Percentiles rank a stretch among this genome's conserved stretches.
Evolutionary conservation across 2,113 vertebrate species (phyloP).

Genomic region (Phalacrocorax aristotelis): DNA sequence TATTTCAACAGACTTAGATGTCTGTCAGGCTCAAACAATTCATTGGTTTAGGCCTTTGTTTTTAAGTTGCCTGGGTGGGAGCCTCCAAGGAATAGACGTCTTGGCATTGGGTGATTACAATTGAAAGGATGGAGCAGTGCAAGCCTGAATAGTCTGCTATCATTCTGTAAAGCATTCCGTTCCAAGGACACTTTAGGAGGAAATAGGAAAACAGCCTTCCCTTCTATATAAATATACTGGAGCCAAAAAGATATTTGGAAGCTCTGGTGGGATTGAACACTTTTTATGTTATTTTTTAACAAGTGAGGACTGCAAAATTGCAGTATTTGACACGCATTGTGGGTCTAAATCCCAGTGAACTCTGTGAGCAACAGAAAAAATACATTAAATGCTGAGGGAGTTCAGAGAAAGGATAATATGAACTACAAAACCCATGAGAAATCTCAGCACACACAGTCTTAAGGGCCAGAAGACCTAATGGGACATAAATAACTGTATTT

Average conservation of each 20-base stretch:
- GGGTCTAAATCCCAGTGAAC: not conserved
- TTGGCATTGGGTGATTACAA: not conserved
- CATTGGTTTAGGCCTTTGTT: not conserved
- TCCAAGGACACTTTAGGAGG: not conserved
- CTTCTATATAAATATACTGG: not conserved
- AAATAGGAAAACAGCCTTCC: not conserved
- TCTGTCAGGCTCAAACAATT: not conserved
- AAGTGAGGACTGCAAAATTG: not conserved
- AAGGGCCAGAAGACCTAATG: not conserved
- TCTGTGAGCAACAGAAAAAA: not conserved
- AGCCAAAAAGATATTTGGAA: not conserved
- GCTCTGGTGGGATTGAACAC: not conserved
- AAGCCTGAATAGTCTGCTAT: not conserved
- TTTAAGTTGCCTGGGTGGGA: not conserved
- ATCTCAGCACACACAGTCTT: not conserved
- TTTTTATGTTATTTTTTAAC: not conserved
- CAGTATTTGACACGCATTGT: not conserved
- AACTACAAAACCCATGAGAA: not conserved
- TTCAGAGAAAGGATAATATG: not conserved
- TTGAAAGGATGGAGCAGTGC: not conserved
- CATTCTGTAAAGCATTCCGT: not conserved
- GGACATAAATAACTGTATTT: not conserved
- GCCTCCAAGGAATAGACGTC: not conserved
- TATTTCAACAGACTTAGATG: not conserved
- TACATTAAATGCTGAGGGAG: not conserved